Conservation (phyloP, 2,888 invertebrate genomes). For the Drosophila helvetica region DNA sequence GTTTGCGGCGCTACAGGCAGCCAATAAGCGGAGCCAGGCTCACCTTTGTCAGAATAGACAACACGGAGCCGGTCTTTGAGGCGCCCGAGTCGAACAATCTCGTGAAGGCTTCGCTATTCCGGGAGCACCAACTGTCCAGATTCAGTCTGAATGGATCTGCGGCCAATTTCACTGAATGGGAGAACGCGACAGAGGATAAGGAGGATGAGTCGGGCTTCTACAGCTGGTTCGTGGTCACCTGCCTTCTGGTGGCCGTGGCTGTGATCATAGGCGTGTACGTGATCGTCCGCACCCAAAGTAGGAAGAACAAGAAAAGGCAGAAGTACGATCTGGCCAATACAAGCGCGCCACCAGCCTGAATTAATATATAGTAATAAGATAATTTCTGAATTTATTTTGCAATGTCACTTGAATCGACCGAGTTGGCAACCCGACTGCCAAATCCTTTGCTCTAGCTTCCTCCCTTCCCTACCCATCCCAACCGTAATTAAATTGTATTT, state of each 20-base stretch:
- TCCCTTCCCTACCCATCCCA: background rate
- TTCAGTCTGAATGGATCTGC: slow-evolving; percentile 37
- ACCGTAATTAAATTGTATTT: background rate
- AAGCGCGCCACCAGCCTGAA: slow-evolving; percentile 30
- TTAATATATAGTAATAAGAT: slow-evolving; percentile 3
- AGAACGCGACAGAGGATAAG: slow-evolving; percentile 39
- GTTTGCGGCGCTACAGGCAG: slow-evolving; percentile 69
- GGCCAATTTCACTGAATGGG: slow-evolving; percentile 55
- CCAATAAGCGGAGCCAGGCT: slow-evolving; percentile 62
- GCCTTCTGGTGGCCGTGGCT: slow-evolving; percentile 61
- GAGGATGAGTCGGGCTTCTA: slow-evolving; percentile 59
- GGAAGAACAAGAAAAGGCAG: slow-evolving; percentile 60
- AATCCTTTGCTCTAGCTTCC: slow-evolving; percentile 11
- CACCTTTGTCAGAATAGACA: slow-evolving; percentile 73
- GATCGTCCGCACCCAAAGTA: slow-evolving; percentile 67
- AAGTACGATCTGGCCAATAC: slow-evolving; percentile 73
- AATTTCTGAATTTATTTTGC: slow-evolving; percentile 4
- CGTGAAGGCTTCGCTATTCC: slow-evolving; percentile 61
- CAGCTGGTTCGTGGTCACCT: slow-evolving; percentile 74
- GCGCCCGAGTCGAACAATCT: slow-evolving; percentile 67
- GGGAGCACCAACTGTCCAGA: slow-evolving; percentile 36
- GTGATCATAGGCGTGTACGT: slow-evolving; percentile 64
- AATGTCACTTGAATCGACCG: slow-evolving; percentile 23
- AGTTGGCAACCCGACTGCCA: slow-evolving; percentile 58
- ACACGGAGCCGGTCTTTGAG: slow-evolving; percentile 79